These are phyloP conservation scores for Pollenia amentaria DNA, from an alignment of 2,888 invertebrate species.

Conservation along the genomic window DNA sequence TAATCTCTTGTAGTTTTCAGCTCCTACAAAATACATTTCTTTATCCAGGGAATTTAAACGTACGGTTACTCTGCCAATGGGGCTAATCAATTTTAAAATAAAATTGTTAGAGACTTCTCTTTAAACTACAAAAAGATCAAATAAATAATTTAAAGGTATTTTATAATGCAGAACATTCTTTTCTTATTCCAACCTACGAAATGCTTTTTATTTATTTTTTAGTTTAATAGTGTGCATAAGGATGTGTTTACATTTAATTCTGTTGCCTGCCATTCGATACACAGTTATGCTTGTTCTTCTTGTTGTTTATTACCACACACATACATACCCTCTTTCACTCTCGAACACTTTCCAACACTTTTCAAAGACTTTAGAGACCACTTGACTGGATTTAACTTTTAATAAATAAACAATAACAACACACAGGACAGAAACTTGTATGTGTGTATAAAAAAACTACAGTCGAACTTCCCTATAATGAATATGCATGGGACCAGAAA, in stretches of 20 bases:
- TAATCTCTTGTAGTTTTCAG: too few species aligned
- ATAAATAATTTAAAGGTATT: too few species aligned
- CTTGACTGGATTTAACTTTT: slow-evolving; percentile 64
- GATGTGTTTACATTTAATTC: background rate
- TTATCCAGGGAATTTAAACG: too few species aligned
- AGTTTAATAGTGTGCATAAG: background rate
- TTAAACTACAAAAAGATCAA: too few species aligned
- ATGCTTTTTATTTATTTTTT: background rate
- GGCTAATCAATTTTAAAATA: too few species aligned
- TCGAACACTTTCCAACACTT: slow-evolving; percentile 33
- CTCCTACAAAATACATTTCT: too few species aligned
- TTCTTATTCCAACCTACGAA: background rate
- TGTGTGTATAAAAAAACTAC: slow-evolving; percentile 27
- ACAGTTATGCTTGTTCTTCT: slow-evolving; percentile 37
- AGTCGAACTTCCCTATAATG: background rate
- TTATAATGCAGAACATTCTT: too few species aligned
- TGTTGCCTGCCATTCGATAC: background rate
- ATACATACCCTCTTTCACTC: background rate
- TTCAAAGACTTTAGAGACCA: slow-evolving; percentile 46
- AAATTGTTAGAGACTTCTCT: too few species aligned
- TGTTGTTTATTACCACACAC: slow-evolving; percentile 19
- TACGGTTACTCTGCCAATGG: too few species aligned
- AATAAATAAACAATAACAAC: slow-evolving; percentile 39
- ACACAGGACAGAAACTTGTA: slow-evolving; percentile 27
- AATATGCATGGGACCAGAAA: background rate